These are phyloP conservation scores for Rambutsinella grinnellia DNA, from an alignment of 2,888 invertebrate species.

Conservation along the genomic window DNA sequence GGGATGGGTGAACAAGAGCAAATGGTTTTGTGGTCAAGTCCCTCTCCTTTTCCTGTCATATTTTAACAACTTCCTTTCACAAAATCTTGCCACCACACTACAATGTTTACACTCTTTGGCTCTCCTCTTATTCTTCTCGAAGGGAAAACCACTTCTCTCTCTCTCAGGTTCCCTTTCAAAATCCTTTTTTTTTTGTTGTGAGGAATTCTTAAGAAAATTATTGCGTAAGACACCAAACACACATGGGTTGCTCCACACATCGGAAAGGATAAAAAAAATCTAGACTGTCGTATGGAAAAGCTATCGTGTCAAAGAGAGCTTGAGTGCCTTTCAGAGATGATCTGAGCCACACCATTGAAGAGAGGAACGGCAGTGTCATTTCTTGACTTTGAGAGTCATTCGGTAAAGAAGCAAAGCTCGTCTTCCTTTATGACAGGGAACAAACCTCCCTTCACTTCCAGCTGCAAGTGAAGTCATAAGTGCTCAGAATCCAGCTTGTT, in stretches of 20 bases:
- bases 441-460: neutral
- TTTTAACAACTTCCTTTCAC: constrained; percentile 43
- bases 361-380: neutral
- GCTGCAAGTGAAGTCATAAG: neutral
- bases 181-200: neutral
- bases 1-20: constrained; percentile 44
- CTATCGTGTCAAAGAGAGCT: neutral
- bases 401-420: neutral
- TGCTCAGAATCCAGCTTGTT: neutral
- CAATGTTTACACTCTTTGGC: neutral
- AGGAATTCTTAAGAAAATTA: neutral
- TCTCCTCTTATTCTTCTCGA: neutral
- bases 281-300: neutral
- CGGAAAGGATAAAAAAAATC: too few species aligned
- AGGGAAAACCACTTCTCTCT: neutral
- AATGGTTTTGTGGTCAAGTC: constrained; percentile 64
- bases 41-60: constrained; percentile 39
- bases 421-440: too few species aligned
- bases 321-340: neutral
- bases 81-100: neutral
- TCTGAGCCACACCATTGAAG: neutral
- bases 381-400: neutral
- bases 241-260: too few species aligned
- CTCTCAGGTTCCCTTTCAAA: neutral
- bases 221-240: too few species aligned